Base-by-base conservation (phyloP, 2,888 invertebrate species). In the Camponotus fellah region DNA sequence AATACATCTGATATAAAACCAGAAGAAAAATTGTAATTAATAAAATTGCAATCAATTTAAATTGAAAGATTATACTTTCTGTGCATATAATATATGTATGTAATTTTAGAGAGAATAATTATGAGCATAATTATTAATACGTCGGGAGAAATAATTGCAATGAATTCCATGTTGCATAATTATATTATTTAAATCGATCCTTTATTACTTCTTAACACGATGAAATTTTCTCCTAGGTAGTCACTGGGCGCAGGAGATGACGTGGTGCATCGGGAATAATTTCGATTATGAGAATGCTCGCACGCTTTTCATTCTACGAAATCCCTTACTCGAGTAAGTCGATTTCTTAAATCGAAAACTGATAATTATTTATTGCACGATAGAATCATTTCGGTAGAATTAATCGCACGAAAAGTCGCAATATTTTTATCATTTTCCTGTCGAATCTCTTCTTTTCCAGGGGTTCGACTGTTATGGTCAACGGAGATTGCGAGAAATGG, bases 171-270 rank as follows among this genome's bases (percentile, higher is more conserved):
- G 62, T 53, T 34, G 9, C 40, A 8, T 17, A 32, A 32, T 37
- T 60, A 26, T 37, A 1, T 21, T 3, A 2, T 32, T 0, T 65
- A 56, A 62, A 43, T 40, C 71, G 14, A 77, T 65, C 65, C 74
- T 40, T 75, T 34, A n/a, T 74, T 49, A 3, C 1, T 58, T 74
- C 46, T 79, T 82, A 17, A 9, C 56, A 56, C 8, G 46, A 6
- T 8, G 14, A 10, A 49, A 14, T 71, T 17, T 5, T 46, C 14
- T 58, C 4, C n/a, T 86, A 97, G 97, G 98, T 17, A 98, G 98
- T 34, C 99, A 99, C 0, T 99, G 99, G 99, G 97, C 97, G 0
- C 98, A 98, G 93, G 99, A 99, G 95, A 98, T 99, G 97, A 96
- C 98, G 2, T 99, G 98, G 97, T 96, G 98, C n/a, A 96, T 99